These are phyloP conservation scores for Alexandromys fortis DNA, from an alignment of 2,113 vertebrate genomes.

Conservation along the genomic window DNA sequence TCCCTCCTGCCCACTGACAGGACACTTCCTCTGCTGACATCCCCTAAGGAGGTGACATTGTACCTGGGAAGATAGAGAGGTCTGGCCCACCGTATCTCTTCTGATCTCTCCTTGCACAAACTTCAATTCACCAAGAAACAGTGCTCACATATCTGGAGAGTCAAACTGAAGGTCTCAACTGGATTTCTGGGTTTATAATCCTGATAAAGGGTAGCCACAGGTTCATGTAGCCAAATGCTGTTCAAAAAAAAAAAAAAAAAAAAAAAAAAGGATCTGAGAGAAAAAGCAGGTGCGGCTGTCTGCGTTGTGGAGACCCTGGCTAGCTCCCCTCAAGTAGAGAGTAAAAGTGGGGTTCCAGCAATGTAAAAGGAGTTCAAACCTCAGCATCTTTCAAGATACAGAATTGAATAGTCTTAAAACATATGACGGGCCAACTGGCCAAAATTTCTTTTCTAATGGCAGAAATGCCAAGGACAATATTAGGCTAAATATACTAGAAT, in stretches of 20 bases:
- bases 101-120: background rate
- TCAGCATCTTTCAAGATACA: background rate
- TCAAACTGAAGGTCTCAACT: background rate
- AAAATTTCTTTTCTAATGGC: background rate
- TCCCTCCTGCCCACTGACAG: too few relatives aligned
- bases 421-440: background rate
- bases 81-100: background rate
- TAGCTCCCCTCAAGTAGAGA: background rate
- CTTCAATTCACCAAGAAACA: background rate
- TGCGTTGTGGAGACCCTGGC: background rate
- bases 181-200: background rate
- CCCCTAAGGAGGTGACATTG: background rate
- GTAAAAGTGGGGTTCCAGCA: background rate
- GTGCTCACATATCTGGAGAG: background rate
- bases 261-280: background rate
- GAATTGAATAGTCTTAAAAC: conserved; percentile 35
- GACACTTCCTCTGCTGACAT: background rate
- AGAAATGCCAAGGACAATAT: background rate
- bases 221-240: background rate
- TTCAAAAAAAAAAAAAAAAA: background rate
- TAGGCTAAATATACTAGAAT: background rate
- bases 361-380: background rate
- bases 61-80: background rate
- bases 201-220: background rate
- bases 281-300: background rate